phyloP scores from a whole-genome alignment of 2,888 invertebrate genomes.

The Leptodirus hochenwartii region DNA sequence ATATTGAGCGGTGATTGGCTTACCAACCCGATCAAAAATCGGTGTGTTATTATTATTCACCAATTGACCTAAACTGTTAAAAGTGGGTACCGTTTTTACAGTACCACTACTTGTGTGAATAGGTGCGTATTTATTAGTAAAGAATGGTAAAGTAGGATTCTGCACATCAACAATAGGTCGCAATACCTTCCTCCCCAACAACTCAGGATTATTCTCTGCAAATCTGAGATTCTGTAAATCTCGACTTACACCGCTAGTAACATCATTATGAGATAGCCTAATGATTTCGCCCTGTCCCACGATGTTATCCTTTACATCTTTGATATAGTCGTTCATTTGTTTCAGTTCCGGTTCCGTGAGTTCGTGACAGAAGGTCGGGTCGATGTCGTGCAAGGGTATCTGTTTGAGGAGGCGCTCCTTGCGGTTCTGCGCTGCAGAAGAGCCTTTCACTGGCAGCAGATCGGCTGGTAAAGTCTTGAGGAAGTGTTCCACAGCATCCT shows the following conservation, averaged over 20 bases:
- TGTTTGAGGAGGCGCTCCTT: slow-evolving; percentile 71
- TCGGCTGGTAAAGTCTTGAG: slow-evolving; percentile 41
- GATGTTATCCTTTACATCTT: slow-evolving; percentile 24
- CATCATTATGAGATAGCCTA: too few species aligned
- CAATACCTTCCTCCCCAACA: too few species aligned
- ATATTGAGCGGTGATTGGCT: too few species aligned
- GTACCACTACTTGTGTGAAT: too few species aligned
- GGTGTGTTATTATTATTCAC: slow-evolving; percentile 11
- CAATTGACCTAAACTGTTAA: too few species aligned
- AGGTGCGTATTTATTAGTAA: too few species aligned
- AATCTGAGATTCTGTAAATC: too few species aligned
- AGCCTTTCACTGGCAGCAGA: slow-evolving; percentile 63
- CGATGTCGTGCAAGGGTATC: slow-evolving; percentile 69
- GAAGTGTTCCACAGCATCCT: slow-evolving; percentile 25
- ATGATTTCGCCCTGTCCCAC: slow-evolving; percentile 25
- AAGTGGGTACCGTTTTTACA: too few species aligned
- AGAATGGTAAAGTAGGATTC: too few species aligned
- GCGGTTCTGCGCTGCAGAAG: slow-evolving; percentile 57
- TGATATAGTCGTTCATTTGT: slow-evolving; percentile 26
- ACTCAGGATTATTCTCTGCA: too few species aligned
- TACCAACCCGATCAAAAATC: slow-evolving; percentile 9
- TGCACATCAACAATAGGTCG: too few species aligned
- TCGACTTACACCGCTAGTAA: too few species aligned
- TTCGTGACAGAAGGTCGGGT: slow-evolving; percentile 38
- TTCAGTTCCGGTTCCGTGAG: slow-evolving; percentile 27